Evolutionary conservation across 2,113 vertebrate genomes (phyloP), one percentile per base, ranked within the genome.

Genomic region (Lipophrys pholis): DNA sequence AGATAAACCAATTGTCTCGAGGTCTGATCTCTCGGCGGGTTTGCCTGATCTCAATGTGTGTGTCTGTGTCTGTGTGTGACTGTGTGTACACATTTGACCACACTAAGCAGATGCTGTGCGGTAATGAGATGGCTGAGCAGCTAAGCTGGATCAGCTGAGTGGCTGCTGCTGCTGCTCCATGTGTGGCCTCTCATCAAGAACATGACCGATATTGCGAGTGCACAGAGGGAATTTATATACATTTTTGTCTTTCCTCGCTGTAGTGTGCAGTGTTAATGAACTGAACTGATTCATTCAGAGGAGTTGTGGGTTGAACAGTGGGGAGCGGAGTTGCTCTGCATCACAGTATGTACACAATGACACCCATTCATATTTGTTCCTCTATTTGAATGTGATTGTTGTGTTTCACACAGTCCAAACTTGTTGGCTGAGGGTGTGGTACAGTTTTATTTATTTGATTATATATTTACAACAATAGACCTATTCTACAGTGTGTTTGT

Each of bases 141-240:
- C 73, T 93, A 89, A 92, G 83, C 86, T 84, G 90, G 90, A 91
- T 90, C 89, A 90, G 75, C 84, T 79, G 87, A 81, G 80, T 49
- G 80, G 78, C 87, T 85, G 59, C 74, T 73, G 43, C 42, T 55
- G 6, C 72, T 40, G 61, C 78, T 72, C 30, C 39, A 11, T 68
- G 78, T 76, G 69, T 81, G 69, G 78, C 81, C 63, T 60, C n/a
- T 4, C 53, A 61, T 69, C 35, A 38, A 63, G 61, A 76, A 76
- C 57, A 68, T 53, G 40, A 63, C 65, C 55, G 65, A 39, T 12
- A 8, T 41, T 40, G 41, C 21, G 42, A 40, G 49, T 58, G 55
- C 46, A 7, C 41, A 66, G 51, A 30, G 7, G 30, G 61, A 48
- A 30, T 65, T 73, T 35, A 45, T 42, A 62, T 43, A 11, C 21